Percentiles rank a stretch among this genome's conserved stretches.
These are phyloP conservation scores for Toxotes chatareus DNA, from an alignment of 2,113 vertebrate genomes.

Conservation along the genomic window DNA sequence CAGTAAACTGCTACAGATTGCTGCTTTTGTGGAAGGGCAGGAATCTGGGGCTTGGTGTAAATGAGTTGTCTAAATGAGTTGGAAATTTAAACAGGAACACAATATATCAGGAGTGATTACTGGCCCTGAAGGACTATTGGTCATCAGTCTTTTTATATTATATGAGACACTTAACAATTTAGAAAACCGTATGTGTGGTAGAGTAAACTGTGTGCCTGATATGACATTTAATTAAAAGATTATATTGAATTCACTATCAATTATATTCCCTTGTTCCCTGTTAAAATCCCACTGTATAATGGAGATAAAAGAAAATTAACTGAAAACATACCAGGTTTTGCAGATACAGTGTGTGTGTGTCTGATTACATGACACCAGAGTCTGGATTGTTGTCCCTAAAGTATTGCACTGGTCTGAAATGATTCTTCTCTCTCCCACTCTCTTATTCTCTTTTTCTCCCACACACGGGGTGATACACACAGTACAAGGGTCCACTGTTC, in stretches of 20 bases:
- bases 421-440: not conserved
- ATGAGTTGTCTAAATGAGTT: slow-evolving; percentile 21
- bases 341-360: not conserved
- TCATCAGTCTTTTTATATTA: not conserved
- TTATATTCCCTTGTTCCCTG: not conserved
- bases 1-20: not conserved
- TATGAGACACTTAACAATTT: not conserved
- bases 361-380: not conserved
- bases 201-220: not conserved
- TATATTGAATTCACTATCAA: not conserved
- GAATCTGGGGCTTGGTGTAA: slow-evolving; percentile 4
- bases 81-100: slow-evolving; percentile 7
- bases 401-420: not conserved
- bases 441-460: not conserved
- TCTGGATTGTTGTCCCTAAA: not conserved
- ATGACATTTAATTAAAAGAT: not conserved
- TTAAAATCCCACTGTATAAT: not conserved
- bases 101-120: not conserved
- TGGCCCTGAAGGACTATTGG: not conserved
- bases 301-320: not conserved
- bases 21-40: not conserved
- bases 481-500: not conserved
- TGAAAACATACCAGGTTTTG: not conserved
- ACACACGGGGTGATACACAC: not conserved
- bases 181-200: not conserved